phyloP scores from a whole-genome alignment of 1,140 invertebrate species.

The Coenobita brevimanus region DNA sequence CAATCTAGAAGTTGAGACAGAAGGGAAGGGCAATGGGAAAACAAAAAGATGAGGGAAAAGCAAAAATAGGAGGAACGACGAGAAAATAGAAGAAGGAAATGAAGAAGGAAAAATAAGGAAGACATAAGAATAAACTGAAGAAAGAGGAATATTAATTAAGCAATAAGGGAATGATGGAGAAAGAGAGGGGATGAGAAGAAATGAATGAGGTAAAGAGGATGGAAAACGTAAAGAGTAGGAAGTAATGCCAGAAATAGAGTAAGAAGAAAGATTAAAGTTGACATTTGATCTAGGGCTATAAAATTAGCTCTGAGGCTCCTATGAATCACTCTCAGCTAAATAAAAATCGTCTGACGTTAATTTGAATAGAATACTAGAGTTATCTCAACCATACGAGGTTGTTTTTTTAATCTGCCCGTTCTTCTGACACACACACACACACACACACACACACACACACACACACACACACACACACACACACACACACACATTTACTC shows the following conservation, averaged over 20 bases:
- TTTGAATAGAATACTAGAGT: too few relatives aligned
- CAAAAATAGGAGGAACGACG: background rate
- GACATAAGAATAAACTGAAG: background rate
- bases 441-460: background rate
- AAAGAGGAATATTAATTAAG: background rate
- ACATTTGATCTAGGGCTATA: too few relatives aligned
- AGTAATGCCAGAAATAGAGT: background rate
- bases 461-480: slow-evolving; percentile 11
- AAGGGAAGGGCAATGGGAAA: background rate
- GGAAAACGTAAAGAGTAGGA: too few relatives aligned
- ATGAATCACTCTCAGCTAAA: too few relatives aligned
- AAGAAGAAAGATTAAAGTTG: background rate
- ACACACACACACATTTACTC: background rate
- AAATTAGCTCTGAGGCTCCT: background rate
- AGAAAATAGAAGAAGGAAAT: background rate
- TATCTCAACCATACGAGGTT: background rate
- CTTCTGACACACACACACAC: background rate
- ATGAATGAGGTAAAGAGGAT: background rate
- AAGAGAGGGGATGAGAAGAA: background rate
- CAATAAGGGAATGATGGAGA: background rate
- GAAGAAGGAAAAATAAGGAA: background rate
- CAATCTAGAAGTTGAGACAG: background rate
- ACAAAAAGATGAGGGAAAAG: background rate
- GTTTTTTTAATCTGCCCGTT: background rate
- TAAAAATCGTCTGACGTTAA: too few relatives aligned